Percentiles rank a stretch among this genome's conserved stretches.
Conservation (phyloP, 1,140 invertebrate genomes). For the Drosophila elegans region DNA sequence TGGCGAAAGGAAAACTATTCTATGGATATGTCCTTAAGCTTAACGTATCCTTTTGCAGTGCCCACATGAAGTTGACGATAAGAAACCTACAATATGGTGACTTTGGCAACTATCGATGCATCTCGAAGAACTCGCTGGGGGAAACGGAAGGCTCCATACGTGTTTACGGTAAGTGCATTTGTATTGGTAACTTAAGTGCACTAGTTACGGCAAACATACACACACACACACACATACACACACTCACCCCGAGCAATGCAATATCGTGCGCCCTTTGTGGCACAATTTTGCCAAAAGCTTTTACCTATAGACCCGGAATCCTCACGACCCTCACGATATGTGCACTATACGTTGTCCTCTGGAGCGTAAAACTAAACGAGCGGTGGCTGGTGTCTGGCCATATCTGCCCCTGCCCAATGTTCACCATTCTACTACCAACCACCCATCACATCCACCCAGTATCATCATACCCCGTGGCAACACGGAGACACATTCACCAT, state of each 20-base stretch:
- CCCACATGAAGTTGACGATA: constrained; percentile 94
- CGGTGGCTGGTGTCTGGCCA: constrained; percentile 40
- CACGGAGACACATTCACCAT: constrained; percentile 68
- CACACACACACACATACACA: constrained; percentile 16
- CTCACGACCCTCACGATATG: constrained; percentile 22
- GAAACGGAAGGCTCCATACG: constrained; percentile 96
- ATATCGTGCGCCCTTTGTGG: constrained; percentile 80
- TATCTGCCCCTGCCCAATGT: constrained; percentile 11
- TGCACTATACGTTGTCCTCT: constrained; percentile 66
- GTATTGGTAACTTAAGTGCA: constrained; percentile 82
- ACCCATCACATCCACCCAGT: constrained; percentile 8
- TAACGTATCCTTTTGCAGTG: constrained; percentile 85
- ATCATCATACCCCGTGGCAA: constrained; percentile 22
- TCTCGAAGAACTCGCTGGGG: constrained; percentile 97
- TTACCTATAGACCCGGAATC: constrained; percentile 74
- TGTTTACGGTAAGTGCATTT: constrained; percentile 91
- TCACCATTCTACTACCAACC: not conserved
- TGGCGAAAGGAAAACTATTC: not conserved
- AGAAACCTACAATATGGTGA: constrained; percentile 91
- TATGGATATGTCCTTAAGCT: constrained; percentile 31
- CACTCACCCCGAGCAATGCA: constrained; percentile 58
- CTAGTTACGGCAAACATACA: constrained; percentile 65
- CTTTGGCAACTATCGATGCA: constrained; percentile 94
- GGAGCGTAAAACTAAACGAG: constrained; percentile 80
- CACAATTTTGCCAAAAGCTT: constrained; percentile 81